A percentile compares a stretch with the other conserved stretches of the same genome.
These are phyloP conservation scores for Diplodus sargus DNA, from an alignment of 2,797 vertebrate species.

Conservation along the genomic window DNA sequence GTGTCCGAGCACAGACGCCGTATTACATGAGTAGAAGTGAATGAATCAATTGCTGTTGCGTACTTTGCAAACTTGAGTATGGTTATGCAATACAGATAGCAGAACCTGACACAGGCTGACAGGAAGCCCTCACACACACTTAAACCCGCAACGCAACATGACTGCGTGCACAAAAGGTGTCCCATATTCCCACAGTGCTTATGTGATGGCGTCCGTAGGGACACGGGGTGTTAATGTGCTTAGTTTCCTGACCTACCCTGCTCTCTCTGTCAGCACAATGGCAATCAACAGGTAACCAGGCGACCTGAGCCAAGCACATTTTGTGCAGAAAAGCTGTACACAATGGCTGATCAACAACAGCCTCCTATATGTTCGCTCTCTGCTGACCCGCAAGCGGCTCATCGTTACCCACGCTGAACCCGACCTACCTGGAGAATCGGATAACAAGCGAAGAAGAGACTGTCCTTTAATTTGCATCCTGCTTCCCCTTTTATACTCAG, in stretches of 20 bases:
- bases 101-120: conserved; percentile 39
- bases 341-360: conserved; percentile 44
- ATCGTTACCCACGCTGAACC: conserved; percentile 17
- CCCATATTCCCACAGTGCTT: conserved; percentile 57
- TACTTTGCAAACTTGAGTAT: conserved; percentile 20
- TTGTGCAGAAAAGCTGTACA: conserved; percentile 39
- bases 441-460: background rate
- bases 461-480: conserved; percentile 15
- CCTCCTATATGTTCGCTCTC: conserved; percentile 27
- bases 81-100: conserved; percentile 37
- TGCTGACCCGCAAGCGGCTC: conserved; percentile 40
- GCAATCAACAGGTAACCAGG: conserved; percentile 70
- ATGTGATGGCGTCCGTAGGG: conserved; percentile 55
- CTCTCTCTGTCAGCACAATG: conserved; percentile 57
- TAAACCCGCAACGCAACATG: conserved; percentile 32
- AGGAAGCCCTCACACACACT: conserved; percentile 42
- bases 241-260: conserved; percentile 49
- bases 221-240: conserved; percentile 45
- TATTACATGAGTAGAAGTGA: background rate
- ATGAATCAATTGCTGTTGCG: background rate
- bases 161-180: conserved; percentile 51
- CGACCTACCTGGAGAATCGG: conserved; percentile 49
- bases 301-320: conserved; percentile 59
- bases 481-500: conserved; percentile 38
- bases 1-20: conserved; percentile 6